Evolutionary conservation across 1,140 invertebrate species (phyloP), one percentile per base, ranked within the genome.

Genomic region (Penaeus japonicus): DNA sequence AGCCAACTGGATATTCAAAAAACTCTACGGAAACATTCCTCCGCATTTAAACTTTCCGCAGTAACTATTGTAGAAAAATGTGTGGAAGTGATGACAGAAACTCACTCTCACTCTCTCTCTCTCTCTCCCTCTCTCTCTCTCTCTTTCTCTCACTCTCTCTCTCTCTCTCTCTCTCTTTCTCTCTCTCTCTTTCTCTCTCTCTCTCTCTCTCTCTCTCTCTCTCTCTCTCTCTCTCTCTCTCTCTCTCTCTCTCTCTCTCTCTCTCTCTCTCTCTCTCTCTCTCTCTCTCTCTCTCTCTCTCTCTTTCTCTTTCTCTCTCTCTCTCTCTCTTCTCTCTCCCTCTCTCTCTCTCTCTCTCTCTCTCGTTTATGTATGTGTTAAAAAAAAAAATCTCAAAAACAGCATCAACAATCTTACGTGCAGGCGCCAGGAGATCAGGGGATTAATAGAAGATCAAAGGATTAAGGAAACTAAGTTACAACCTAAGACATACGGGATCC

Each of bases 121-220:
- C 17, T 35, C 32, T 24, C 17, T 35, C 32, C 4, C 32, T 78
- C 32, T 24, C 32, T 78, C 32, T 78, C 75, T 27, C n/a, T 78
- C 32, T 78, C 75, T 78, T 2, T 78, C 75, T 27, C 3, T 24
- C 32, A 4, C 4, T 78, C n/a, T 4, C n/a, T 78, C 32, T 78
- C 75, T 78, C n/a, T 78, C 75, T 78, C n/a, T 78, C 75, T 78
- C n/a, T 78, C 75, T 78, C n/a, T 78, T 20, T 78, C 75, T 78
- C 75, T 78, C n/a, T 78, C 75, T 78, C 32, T 78, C 75, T 78
- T 20, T 78, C 75, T 78, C 32, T 78, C 32, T 27, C 32, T 78
- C 75, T 78, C 75, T 20, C 32, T 24, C 32, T 78, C 20, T 22
- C n/a, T 78, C 20, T 20, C 32, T 22, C n/a, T 24, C 32, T 35